Percentiles rank a stretch among this genome's conserved stretches.
Evolutionary conservation across 2,888 invertebrate genomes (phyloP).

Genomic region (Melitaea athalia): DNA sequence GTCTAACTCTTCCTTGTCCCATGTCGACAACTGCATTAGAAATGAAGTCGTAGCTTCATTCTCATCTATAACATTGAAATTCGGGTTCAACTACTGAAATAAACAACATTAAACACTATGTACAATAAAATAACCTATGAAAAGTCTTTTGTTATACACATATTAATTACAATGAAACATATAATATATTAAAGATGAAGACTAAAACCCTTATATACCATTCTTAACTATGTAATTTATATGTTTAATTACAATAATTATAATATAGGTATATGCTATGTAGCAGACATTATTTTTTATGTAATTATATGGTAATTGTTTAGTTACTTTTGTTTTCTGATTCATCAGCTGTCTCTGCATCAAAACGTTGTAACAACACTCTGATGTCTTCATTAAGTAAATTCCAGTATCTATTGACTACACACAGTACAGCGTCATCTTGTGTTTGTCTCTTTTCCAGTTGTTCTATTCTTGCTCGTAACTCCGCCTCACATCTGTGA

Average conservation of each 20-base stretch:
- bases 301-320: background rate
- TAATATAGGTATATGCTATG: background rate
- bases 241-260: background rate
- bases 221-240: background rate
- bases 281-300: background rate
- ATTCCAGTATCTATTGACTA: constrained; percentile 98
- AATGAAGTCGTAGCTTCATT: constrained; percentile 98
- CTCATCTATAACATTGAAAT: constrained; percentile 86
- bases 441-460: constrained; percentile 96
- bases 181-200: background rate
- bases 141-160: background rate
- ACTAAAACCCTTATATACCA: no score
- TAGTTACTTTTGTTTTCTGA: constrained; percentile 94
- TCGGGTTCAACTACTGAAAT: constrained; percentile 39
- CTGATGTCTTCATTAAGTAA: constrained; percentile 98
- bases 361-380: constrained; percentile 96
- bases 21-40: constrained; percentile 96
- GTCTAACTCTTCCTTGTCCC: constrained; percentile 98
- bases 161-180: background rate
- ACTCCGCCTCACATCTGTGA: constrained; percentile 92
- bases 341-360: constrained; percentile 98
- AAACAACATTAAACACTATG: constrained; percentile 26
- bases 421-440: constrained; percentile 98
- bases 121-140: constrained; percentile 18
- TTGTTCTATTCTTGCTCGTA: constrained; percentile 95